A percentile compares a stretch with the other conserved stretches of the same genome.
These are phyloP conservation scores for Chaenodraco wilsoni DNA, from an alignment of 2,797 vertebrate genomes.

Conservation along the genomic window DNA sequence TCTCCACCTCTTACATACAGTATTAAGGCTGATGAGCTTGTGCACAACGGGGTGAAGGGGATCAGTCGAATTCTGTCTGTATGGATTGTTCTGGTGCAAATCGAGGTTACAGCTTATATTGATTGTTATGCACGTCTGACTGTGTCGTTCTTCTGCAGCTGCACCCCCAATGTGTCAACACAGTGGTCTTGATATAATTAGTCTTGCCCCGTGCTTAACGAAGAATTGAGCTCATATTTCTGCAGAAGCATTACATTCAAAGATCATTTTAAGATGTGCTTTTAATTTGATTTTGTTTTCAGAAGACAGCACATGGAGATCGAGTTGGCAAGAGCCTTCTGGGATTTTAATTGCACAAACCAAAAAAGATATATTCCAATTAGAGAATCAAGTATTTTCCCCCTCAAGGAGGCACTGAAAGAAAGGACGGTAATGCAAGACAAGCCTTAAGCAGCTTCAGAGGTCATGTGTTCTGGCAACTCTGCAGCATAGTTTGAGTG, in stretches of 20 bases:
- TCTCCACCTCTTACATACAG: neutral
- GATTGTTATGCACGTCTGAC: neutral
- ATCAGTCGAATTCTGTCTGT: neutral
- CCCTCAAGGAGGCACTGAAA: neutral
- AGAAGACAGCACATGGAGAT: conserved; percentile 10
- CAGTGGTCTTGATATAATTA: neutral
- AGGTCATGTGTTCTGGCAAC: too few species aligned
- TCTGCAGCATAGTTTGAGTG: neutral
- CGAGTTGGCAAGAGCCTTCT: conserved; percentile 11
- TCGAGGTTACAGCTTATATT: neutral
- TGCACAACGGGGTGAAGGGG: neutral
- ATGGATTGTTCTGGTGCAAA: neutral
- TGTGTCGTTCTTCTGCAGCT: conserved; percentile 1
- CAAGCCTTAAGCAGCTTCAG: neutral
- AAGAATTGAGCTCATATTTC: neutral
- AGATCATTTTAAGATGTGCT: conserved; percentile 12
- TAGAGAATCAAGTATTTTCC: neutral
- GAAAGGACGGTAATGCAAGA: conserved; percentile 3
- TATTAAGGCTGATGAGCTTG: neutral
- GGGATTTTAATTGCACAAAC: conserved; percentile 26
- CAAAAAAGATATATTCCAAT: neutral
- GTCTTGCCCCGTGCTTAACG: neutral
- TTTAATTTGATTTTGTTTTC: conserved; percentile 18
- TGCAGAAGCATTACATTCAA: conserved; percentile 3
- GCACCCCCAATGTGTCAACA: neutral